Evolutionary conservation across 2,113 vertebrate genomes (phyloP), one percentile per base, ranked within the genome.

Genomic region (Pundamilia nyererei): DNA sequence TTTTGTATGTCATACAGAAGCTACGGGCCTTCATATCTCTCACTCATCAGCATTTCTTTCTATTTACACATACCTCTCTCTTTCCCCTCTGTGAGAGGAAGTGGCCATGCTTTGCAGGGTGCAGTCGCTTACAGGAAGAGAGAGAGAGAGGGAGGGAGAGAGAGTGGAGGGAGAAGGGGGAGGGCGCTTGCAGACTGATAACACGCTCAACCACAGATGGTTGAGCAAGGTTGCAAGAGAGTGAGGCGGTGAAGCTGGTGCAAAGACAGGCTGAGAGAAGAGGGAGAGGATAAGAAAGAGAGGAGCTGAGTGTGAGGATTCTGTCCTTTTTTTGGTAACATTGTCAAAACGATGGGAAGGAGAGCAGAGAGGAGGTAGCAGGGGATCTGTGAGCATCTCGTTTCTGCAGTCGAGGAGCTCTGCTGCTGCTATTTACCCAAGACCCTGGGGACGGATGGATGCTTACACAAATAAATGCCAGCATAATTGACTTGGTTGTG

Each of bases 71-170:
- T 84, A 51, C 19, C 65, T 86, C 75, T 82, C 53, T 82, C 72
- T 84, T 38, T 79, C 81, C 93, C 90, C 81, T 92, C 88, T 93
- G 55, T 82, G 89, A 97, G 97, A 98, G 98, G 98, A 99, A 98
- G 97, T 97, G 96, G 95, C 95, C 90, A 77, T 89, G 88, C 94
- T 92, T 89, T 95, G 95, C 87, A 82, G 91, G 14, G 91, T 89
- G 90, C 91, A 89, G 89, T 93, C 14, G 88, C 90, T 93, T 84
- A 94, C 96, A 97, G 96, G 97, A 97, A 97, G 96, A 96, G 92
- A 92, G 94, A 85, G 68, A 56, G 53, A 49, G 58, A 45, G 62
- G 54, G 91, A 6, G 42, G 68, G 26, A 90, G 79, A 79, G 15
- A 91, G 79, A 79, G 85, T 11, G 92, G 88, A 92, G 89, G 89